Percentiles rank a stretch among this genome's conserved stretches.
Evolutionary conservation across 2,113 vertebrate species (phyloP).

Genomic region (Paralichthys olivaceus): DNA sequence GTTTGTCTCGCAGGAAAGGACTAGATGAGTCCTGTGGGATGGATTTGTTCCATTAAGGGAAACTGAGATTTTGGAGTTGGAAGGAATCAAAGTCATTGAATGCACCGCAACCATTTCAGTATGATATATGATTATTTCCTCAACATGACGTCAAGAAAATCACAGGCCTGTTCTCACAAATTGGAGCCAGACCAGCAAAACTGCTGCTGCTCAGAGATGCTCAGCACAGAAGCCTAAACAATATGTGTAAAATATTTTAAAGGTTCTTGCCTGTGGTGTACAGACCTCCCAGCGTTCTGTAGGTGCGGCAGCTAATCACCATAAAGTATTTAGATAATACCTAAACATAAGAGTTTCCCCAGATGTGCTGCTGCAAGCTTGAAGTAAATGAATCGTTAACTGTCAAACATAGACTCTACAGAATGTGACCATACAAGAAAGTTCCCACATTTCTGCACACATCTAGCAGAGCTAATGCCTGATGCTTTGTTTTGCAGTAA

Average conservation of each 20-base stretch:
- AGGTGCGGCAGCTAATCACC: neutral
- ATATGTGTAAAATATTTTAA: neutral
- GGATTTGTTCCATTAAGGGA: neutral
- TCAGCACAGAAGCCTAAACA: neutral
- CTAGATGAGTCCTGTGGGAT: neutral
- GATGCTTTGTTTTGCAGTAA: neutral
- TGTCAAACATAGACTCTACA: neutral
- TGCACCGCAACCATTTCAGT: neutral
- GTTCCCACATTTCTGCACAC: neutral
- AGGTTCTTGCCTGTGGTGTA: neutral
- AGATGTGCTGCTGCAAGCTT: neutral
- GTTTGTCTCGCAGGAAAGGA: neutral
- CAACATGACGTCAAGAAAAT: neutral
- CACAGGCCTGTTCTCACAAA: neutral
- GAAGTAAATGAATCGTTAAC: neutral
- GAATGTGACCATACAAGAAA: neutral
- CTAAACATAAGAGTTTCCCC: neutral
- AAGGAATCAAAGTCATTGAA: neutral
- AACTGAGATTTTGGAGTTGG: neutral
- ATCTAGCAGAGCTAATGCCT: fast-evolving
- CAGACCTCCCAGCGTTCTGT: neutral
- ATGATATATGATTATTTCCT: neutral
- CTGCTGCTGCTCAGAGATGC: neutral
- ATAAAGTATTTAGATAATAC: neutral
- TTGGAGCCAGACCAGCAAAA: neutral